These are phyloP conservation scores for Chionodraco myersi DNA, from an alignment of 2,113 vertebrate species.

Conservation along the genomic window DNA sequence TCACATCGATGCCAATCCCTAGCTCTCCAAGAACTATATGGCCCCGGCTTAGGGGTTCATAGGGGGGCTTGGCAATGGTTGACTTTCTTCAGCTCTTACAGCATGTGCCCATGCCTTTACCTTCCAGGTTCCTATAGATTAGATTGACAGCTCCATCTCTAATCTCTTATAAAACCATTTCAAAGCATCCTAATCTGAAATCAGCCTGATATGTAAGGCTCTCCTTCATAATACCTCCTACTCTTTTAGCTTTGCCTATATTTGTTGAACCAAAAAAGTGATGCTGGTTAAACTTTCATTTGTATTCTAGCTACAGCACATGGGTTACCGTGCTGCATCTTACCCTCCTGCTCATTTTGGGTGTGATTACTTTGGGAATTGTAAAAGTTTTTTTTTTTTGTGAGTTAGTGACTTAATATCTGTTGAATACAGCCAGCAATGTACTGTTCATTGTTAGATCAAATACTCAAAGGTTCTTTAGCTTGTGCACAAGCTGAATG, in stretches of 20 bases:
- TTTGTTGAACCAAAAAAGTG: background rate
- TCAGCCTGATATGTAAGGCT: background rate
- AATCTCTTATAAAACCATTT: background rate
- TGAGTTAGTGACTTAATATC: background rate
- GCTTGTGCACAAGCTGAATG: conserved; percentile 14
- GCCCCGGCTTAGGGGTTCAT: background rate
- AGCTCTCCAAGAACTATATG: conserved; percentile 29
- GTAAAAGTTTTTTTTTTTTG: background rate
- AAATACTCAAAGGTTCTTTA: conserved; percentile 2
- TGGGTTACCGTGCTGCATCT: background rate
- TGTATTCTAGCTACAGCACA: background rate
- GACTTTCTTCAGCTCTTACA: conserved; percentile 24
- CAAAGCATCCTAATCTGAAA: background rate
- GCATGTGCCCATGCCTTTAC: conserved; percentile 20
- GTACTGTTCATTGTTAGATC: background rate
- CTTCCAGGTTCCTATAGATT: background rate
- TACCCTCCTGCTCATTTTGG: background rate
- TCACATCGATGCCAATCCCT: conserved; percentile 13
- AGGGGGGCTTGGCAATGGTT: background rate
- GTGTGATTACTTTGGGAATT: background rate
- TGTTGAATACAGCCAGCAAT: background rate
- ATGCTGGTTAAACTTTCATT: background rate
- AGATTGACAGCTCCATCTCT: background rate
- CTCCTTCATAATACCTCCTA: background rate
- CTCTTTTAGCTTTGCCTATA: background rate